phyloP scores from a whole-genome alignment of 2,797 vertebrate genomes.

The Euthynnus affinis region DNA sequence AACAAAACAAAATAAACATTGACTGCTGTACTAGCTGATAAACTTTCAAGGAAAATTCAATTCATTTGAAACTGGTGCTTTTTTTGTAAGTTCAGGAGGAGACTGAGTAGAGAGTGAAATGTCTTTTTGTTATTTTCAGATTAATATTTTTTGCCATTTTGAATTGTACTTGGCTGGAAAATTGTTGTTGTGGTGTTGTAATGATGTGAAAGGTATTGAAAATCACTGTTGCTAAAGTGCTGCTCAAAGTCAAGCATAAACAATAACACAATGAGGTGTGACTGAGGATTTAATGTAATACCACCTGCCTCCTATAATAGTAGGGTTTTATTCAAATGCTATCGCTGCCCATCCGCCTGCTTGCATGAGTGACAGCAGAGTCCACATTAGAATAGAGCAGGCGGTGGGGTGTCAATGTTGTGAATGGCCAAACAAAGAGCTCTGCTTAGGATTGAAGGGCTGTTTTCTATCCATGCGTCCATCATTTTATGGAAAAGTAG shows the following conservation, averaged over 20 bases:
- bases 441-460: slow-evolving; percentile 30
- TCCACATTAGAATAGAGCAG: slow-evolving; percentile 62
- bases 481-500: slow-evolving; percentile 65
- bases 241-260: slow-evolving; percentile 29
- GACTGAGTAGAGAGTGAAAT: neutral
- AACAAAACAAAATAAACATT: slow-evolving; percentile 14
- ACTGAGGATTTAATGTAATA: slow-evolving; percentile 47
- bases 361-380: slow-evolving; percentile 67
- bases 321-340: slow-evolving; percentile 62
- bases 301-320: slow-evolving; percentile 32
- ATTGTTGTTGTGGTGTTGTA: neutral
- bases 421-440: slow-evolving; percentile 67
- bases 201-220: slow-evolving; percentile 20
- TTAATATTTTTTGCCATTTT: neutral
- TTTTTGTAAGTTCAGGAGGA: neutral
- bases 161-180: neutral
- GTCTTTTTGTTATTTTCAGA: neutral
- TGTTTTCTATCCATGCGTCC: slow-evolving; percentile 63
- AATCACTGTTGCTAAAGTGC: slow-evolving; percentile 27
- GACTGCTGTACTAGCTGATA: neutral
- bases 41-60: slow-evolving; percentile 5
- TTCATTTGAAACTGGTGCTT: neutral
- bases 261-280: slow-evolving; percentile 23
- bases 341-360: slow-evolving; percentile 35
- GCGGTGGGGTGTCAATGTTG: slow-evolving; percentile 41